Base-by-base conservation (phyloP, 2,797 vertebrate genomes). In the Balearica regulorum region DNA sequence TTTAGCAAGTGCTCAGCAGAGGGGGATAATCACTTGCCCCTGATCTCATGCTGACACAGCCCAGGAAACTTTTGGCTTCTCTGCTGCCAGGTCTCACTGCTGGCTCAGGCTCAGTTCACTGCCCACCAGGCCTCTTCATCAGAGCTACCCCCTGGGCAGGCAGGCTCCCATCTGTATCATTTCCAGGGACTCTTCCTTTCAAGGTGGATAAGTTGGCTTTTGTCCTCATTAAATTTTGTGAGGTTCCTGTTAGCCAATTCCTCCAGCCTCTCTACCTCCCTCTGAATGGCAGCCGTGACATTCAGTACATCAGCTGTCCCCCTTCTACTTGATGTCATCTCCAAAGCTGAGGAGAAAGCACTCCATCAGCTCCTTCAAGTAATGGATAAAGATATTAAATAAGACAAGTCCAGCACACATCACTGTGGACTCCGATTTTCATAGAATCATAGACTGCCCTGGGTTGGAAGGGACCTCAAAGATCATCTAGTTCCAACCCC, bases 141-240 rank as follows among this genome's bases (percentile, higher is more conserved):
- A 81, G 49, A 60, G 9, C 25, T 48, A 5, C 16, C 9, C 4
- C 6, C 41, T 13, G 9, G 22, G 31, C 18, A 57, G 31, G 6
- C 11, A 71, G 43, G 12, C 0, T 84, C 29, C 21, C 6, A 35
- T 16, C 16, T 35, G 6, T 5, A 10, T 31, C 13, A 7, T 11
- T 39, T 44, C 7, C 60, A 77, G 18, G 4, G 26, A 6, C 5
- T 48, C 54, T 55, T 69, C 46, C 35, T 78, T 61, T n/a, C 46
- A n/a, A 12, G 0, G 0, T 12, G 13, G 20, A 41, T 37, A 51
- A 25, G 12, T 53, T 62, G 7, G 2, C 3, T 71, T 76, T 89
- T 49, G 17, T 65, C 55, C 12, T 15, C 11, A 37, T 0, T 58
- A 60, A 69, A 33, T 37, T 57, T 31, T 29, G 37, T 48, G 31